Evolutionary conservation across 2,113 vertebrate species (phyloP).

Genomic region (Macrotus californicus): DNA sequence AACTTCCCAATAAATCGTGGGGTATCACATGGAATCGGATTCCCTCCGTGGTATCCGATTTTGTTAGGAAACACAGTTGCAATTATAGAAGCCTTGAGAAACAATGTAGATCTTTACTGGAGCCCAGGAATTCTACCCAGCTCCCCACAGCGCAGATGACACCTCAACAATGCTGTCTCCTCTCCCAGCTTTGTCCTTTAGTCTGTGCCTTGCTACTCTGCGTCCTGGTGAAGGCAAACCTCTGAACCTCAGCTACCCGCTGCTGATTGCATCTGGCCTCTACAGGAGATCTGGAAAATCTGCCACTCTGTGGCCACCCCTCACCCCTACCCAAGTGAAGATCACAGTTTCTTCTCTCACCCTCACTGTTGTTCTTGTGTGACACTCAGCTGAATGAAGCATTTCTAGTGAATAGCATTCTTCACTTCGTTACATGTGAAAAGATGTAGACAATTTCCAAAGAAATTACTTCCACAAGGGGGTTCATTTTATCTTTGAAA

Average conservation of each 20-base stretch:
- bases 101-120: neutral
- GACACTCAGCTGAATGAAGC: neutral
- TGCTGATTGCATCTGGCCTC: neutral
- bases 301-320: neutral
- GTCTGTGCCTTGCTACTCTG: neutral
- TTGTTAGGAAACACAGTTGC: neutral
- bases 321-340: neutral
- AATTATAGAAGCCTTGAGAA: neutral
- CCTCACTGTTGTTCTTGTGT: neutral
- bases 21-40: neutral
- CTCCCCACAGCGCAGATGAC: neutral
- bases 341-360: neutral
- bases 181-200: neutral
- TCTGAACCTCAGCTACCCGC: neutral
- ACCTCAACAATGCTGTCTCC: neutral
- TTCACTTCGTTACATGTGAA: constrained; percentile 18
- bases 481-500: neutral
- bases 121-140: neutral
- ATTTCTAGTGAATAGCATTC: neutral
- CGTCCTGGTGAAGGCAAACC: neutral
- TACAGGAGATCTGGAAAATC: neutral
- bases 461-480: neutral
- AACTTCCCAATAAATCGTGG: neutral
- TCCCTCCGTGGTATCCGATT: neutral
- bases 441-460: neutral